phyloP scores from a whole-genome alignment of 2,113 vertebrate species.

The Dryoscopus gambensis region DNA sequence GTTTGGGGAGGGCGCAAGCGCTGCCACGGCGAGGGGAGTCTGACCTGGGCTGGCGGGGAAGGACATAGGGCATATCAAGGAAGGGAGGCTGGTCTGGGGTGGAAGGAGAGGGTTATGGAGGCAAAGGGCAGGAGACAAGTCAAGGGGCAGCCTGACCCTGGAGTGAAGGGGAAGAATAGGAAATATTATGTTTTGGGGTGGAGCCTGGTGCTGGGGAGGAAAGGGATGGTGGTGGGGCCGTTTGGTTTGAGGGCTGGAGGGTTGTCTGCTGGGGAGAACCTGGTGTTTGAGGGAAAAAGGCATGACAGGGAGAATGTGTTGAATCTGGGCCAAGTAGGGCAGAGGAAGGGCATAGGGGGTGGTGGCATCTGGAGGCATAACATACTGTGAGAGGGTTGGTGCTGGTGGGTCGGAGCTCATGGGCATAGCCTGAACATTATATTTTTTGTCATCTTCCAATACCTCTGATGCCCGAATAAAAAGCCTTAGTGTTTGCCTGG shows the following conservation, averaged over 20 bases:
- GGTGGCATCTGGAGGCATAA: not conserved
- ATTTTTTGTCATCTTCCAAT: not conserved
- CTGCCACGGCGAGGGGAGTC: not conserved
- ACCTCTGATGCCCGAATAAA: not conserved
- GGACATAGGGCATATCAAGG: not conserved
- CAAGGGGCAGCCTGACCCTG: not conserved
- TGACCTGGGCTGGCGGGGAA: not conserved
- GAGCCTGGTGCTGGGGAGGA: not conserved
- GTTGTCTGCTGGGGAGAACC: not conserved
- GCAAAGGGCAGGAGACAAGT: not conserved
- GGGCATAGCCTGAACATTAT: rapidly evolving
- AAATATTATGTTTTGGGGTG: not conserved
- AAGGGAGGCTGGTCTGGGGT: not conserved
- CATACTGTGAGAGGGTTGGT: not conserved
- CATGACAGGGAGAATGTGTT: not conserved
- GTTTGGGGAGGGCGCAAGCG: not conserved
- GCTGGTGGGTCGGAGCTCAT: not conserved
- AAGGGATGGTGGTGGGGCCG: not conserved
- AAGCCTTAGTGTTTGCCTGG: not conserved
- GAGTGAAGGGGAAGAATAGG: not conserved
- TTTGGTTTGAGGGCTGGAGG: not conserved
- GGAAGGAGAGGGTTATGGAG: not conserved
- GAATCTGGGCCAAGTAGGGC: not conserved
- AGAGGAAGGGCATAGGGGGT: not conserved
- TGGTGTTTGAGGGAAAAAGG: not conserved